Base-by-base conservation (phyloP, 2,113 vertebrate species). In the Rhynchopsitta pachyrhyncha region DNA sequence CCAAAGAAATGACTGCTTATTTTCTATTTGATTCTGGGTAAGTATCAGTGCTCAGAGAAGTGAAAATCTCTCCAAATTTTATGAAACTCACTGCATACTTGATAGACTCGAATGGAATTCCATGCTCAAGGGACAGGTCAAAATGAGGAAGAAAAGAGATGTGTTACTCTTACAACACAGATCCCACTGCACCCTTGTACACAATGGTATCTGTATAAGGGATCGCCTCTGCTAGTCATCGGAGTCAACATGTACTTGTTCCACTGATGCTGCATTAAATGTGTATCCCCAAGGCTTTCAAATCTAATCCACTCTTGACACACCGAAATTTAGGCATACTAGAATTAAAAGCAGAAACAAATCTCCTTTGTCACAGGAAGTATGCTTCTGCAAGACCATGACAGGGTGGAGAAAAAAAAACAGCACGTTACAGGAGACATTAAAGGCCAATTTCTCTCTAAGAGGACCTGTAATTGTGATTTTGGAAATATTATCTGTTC, bases 1-100 rank as follows among this genome's bases (percentile, higher is more conserved):
- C 17, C 76, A 55, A 53, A 89, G 23, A 80, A 92, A 81, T 0
- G 0, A 71, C 44, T 70, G 16, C 31, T 93, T 93, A 62, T 81
- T 90, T 80, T 85, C 47, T 74, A 93, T 92, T 82, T 52, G 59
- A 55, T 93, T 82, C 44, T 66, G 44, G n/a, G 28, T 57, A 81
- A 75, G 15, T 76, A 91, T 82, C 86, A 88, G 66, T 66, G 25
- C 57, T 80, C 29, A 52, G 25, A 11, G 67, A 85, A 82, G 17
- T 53, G 25, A 87, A 83, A 79, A 88, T 14, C 24, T 86, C 28
- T 59, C 18, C 69, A 42, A 55, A 71, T 44, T 46, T 62, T 70
- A 55, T 44, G 57, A 78, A 92, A 59, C 17, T 81, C 57, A 31
- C 33, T 93, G 62, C 17, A 28, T 78, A 22, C 64, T 88, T 42